Percentiles rank a stretch among this genome's conserved stretches.
Conservation (phyloP, 2,888 invertebrate genomes). For the Lissocephala sabroskyi region DNA sequence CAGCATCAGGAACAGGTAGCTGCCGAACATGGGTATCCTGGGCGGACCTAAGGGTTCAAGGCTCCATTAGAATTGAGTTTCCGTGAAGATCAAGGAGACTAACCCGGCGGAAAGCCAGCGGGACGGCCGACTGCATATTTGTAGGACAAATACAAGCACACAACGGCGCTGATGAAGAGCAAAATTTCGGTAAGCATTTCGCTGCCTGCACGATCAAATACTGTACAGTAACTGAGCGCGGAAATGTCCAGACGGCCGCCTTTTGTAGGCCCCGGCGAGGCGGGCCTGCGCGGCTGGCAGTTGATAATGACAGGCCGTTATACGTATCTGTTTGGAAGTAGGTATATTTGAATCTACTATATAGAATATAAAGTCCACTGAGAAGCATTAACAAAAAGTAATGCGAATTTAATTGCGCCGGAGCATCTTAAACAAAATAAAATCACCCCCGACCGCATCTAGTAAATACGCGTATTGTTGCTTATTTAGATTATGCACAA, state of each 20-base stretch:
- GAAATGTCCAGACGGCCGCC: constrained; percentile 1
- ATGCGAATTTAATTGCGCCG: no score
- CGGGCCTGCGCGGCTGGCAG: neutral
- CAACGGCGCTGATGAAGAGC: constrained; percentile 57
- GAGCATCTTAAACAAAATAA: no score
- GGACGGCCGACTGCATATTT: constrained; percentile 72
- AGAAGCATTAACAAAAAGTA: neutral
- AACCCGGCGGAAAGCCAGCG: constrained; percentile 77
- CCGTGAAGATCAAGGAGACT: constrained; percentile 6
- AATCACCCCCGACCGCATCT: no score
- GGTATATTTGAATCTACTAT: neutral
- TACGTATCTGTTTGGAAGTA: neutral
- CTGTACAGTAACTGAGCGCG: constrained; percentile 23
- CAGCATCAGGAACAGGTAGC: constrained; percentile 76
- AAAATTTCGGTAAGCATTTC: constrained; percentile 69
- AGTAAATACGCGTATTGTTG: no score
- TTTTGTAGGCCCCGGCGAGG: constrained; percentile 16
- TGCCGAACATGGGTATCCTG: constrained; percentile 77
- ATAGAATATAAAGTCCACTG: neutral
- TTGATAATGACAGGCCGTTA: neutral
- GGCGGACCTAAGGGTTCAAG: constrained; percentile 74
- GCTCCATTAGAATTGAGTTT: neutral
- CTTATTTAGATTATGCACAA: no score
- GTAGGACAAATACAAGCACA: constrained; percentile 69
- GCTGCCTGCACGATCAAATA: constrained; percentile 9